Evolutionary conservation across 1,140 invertebrate species (phyloP), one percentile per base, ranked within the genome.

Genomic region (Hyposmocoma kahamanoa): DNA sequence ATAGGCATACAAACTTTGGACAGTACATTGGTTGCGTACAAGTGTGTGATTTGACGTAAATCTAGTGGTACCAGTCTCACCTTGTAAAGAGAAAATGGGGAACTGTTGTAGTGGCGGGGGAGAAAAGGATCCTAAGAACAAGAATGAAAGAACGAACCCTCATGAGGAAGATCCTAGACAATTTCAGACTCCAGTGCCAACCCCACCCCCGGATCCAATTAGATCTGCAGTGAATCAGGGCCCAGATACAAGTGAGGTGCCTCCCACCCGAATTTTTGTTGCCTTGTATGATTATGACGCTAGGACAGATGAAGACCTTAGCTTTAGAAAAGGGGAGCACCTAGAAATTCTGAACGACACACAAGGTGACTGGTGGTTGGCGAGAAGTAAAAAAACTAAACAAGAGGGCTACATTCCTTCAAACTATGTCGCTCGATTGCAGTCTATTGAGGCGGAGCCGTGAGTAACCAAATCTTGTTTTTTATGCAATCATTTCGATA

Each of bases 401-500:
- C 93, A 96, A 82, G 96, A 98, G 87, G 98, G 98, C 50, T 99
- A 99, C 88, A 99, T 99, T 86, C 98, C 98, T 64, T 98, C 97
- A 44, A 99, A 99, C 88, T 99, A 99, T 92, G 97, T 99, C 55
- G 98, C 98, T 60, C 97, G 98, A 87, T 88, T 99, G 68, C 98
- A 99, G 87, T 99, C 97, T 54, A 98, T 99, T 73, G 98, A 99
- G 90, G 98, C 98, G 62, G 97, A 99, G 91, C 96, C 97, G 97
- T 99, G 92, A 98, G 96, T 92, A 79, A 66, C 70, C 69, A 63
- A 66, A 67, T 70, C 42, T 67, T 56, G n/a, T n/a, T 75, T 72
- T 79, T 77, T 79, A 81, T 81, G 76, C 75, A 79, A 83, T 77
- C 61, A 47, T 66, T 76, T 71, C 63, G 57, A 62, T 63, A 77